Evolutionary conservation across 2,888 invertebrate species (phyloP), one percentile per base, ranked within the genome.

Genomic region (Ypsolopha sequella): DNA sequence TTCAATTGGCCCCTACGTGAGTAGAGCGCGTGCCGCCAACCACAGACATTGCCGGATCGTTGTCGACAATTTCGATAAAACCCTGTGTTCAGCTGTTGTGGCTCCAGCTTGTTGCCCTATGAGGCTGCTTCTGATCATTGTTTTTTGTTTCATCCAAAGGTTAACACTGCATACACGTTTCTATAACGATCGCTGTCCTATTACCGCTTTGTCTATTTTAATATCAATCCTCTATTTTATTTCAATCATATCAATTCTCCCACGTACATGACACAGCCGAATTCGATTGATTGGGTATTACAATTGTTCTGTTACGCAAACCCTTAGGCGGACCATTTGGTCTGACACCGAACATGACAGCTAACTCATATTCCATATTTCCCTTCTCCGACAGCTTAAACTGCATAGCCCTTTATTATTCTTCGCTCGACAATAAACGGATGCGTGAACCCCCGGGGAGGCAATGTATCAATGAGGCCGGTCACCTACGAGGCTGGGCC

Each of bases 241-340:
- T n/a, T n/a, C n/a, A n/a, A n/a, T n/a, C n/a, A n/a, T n/a, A 10
- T 35, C 63, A 56, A 64, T 59, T 71, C 75, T 69, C 75, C 74
- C 73, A 74, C 49, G 35, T 34, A 6, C 39, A 39, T 39, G 9
- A 11, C 72, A 60, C 62, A 62, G 73, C 65, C 68, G 63, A 60
- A 63, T 64, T 64, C 73, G 79, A 84, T 84, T 81, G 84, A 82
- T 81, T 80, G 80, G 76, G 75, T 80, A 81, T 78, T 70, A 75
- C 76, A 73, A 78, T 80, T 76, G 78, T 80, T 81, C 67, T 68
- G 69, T 74, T 76, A 74, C 72, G 68, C 70, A 70, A 76, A 62
- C 66, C 78, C 66, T 56, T 62, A 56, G 74, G 52, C 58, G 54
- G 57, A 58, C 62, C 57, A 65, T 64, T 63, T 56, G 57, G 63